Conservation (phyloP, 2,888 invertebrate species). For the Apocheima hispidaria region DNA sequence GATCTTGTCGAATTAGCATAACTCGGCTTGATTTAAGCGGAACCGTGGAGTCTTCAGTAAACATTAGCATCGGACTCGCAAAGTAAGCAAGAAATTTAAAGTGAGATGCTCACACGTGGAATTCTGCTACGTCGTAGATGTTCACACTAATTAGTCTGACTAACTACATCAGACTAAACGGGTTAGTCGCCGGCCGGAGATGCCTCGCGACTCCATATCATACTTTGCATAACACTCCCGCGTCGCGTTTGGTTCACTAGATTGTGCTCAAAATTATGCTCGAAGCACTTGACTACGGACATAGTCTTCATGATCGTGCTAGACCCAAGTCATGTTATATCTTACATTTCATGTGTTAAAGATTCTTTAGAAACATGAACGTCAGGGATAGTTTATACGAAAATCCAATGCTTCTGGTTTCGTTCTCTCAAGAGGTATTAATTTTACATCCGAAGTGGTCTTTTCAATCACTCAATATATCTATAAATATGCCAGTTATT, state of each 20-base stretch:
- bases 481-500: slow-evolving; percentile 12
- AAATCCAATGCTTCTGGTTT: neutral
- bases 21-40: slow-evolving; percentile 23
- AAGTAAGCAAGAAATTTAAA: slow-evolving; percentile 63
- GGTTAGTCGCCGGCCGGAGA: slow-evolving; percentile 63
- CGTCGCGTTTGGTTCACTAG: slow-evolving; percentile 57
- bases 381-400: neutral
- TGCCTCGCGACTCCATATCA: slow-evolving; percentile 52
- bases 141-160: slow-evolving; percentile 82
- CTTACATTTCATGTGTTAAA: neutral
- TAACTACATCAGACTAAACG: slow-evolving; percentile 76
- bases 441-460: slow-evolving; percentile 1
- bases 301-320: neutral
- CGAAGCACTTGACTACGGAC: slow-evolving; percentile 40
- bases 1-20: slow-evolving; percentile 26
- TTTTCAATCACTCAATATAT: neutral
- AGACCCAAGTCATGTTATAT: neutral
- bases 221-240: slow-evolving; percentile 54
- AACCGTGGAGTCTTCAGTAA: slow-evolving; percentile 19
- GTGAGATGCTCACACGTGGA: slow-evolving; percentile 57
- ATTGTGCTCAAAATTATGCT: slow-evolving; percentile 56
- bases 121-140: slow-evolving; percentile 65
- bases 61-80: slow-evolving; percentile 31
- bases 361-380: neutral
- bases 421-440: neutral